A percentile compares a stretch with the other conserved stretches of the same genome.
Evolutionary conservation across 2,888 invertebrate species (phyloP).

Genomic region (Nipponacmea schrenckii): DNA sequence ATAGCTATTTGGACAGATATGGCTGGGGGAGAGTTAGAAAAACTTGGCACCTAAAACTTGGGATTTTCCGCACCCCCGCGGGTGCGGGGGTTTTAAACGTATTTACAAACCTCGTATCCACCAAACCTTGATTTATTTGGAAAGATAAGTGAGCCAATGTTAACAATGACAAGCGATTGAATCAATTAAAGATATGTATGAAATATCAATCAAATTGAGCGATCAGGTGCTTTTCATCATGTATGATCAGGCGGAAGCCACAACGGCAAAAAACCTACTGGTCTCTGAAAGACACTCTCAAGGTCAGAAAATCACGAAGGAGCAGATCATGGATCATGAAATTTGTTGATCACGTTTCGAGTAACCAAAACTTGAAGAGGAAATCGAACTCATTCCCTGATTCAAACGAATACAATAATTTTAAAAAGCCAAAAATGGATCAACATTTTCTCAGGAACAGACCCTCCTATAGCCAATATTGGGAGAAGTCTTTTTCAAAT

Average conservation of each 20-base stretch:
- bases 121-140: no score
- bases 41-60: no score
- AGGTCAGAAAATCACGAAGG: constrained; percentile 31
- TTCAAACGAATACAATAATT: no score
- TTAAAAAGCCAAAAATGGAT: no score
- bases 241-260: neutral
- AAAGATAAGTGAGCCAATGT: neutral
- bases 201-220: neutral
- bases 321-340: constrained; percentile 26
- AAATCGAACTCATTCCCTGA: no score
- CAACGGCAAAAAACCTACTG: neutral
- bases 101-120: no score
- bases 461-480: no score
- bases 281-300: constrained; percentile 24
- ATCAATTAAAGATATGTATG: neutral
- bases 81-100: neutral
- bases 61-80: no score
- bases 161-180: neutral
- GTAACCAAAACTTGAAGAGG: neutral
- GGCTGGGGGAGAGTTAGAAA: no score
- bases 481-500: no score
- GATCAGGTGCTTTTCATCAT: neutral
- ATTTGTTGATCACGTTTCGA: neutral
- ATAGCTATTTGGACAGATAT: no score
- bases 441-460: no score